Base-by-base conservation (phyloP, 1,140 invertebrate genomes). In the Euwallacea similis region DNA sequence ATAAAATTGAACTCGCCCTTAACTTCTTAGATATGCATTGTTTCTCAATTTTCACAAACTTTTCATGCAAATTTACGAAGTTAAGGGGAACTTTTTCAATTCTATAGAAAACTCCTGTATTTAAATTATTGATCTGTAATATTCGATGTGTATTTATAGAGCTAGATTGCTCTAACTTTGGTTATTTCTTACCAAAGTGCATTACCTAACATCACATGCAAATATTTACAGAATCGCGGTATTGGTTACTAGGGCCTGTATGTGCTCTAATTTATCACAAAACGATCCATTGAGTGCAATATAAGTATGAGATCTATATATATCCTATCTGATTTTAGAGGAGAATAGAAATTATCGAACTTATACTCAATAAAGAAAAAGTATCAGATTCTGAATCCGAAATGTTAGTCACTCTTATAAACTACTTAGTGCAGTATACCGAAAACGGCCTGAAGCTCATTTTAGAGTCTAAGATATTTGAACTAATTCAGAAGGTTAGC, bases 401-500 rank as follows among this genome's bases (percentile, higher is more conserved):
- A 13, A 71, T 74, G 61, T 65, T 75, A 66, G 43, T 71, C 33
- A 66, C 54, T 53, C 63, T 73, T 21, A 47, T 66, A n/a, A 65
- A 73, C 10, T 75, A 73, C 42, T 50, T 69, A 2, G 69, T 75
- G 11, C 68, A 73, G 42, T 69, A 64, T 47, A 70, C 72, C 7
- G 46, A 74, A 68, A 69, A 76, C 56, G 75, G 75, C 9, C 53
- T 75, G 42, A 69, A 66, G 53, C 68, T 73, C 10, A 67, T 76
- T 56, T 55, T 76, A 13, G 69, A 75, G 3, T 44, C 61, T 21
- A 61, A 66, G 10, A 61, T 72, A 11, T 72, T 72, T 33, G 54
- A 72, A 7, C n/a, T 65, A 41, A 9, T 70, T 56, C 42, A 55
- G 7, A 58, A 43, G 42, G 69, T 70, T 41, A 43, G 10, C 21